Percentiles rank a stretch among this genome's conserved stretches.
Evolutionary conservation across 1,140 invertebrate genomes (phyloP).

Genomic region (Forficula auricularia): DNA sequence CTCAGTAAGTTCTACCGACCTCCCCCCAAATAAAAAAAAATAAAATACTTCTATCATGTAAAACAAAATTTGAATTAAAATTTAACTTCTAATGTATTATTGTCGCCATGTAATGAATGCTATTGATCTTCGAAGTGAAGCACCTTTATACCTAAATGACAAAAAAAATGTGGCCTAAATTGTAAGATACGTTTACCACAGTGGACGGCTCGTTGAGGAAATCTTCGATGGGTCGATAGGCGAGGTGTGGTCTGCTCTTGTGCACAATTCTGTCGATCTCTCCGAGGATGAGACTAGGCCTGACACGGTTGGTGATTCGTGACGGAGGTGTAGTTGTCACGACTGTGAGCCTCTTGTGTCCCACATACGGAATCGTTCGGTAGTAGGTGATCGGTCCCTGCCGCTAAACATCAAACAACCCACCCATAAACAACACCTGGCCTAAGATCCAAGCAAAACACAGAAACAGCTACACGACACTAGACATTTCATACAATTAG

Average conservation of each 20-base stretch:
- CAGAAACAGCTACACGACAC: neutral
- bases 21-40: too few relatives aligned
- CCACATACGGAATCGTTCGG: constrained; percentile 36
- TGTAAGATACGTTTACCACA: too few relatives aligned
- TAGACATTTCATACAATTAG: too few relatives aligned
- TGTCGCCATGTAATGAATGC: too few relatives aligned
- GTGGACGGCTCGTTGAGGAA: constrained; percentile 54
- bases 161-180: too few relatives aligned
- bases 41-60: too few relatives aligned
- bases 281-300: constrained; percentile 47
- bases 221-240: constrained; percentile 45
- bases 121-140: too few relatives aligned
- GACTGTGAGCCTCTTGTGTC: constrained; percentile 41
- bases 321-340: constrained; percentile 38
- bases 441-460: too few relatives aligned
- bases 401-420: constrained; percentile 14
- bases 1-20: too few relatives aligned
- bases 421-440: constrained; percentile 2
- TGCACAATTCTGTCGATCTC: constrained; percentile 54
- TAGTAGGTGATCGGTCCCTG: constrained; percentile 20
- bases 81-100: too few relatives aligned
- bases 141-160: too few relatives aligned
- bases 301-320: constrained; percentile 36
- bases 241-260: constrained; percentile 34
- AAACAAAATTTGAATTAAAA: too few relatives aligned